Base-by-base conservation (phyloP, 2,113 vertebrate genomes). In the Crypturellus undulatus region DNA sequence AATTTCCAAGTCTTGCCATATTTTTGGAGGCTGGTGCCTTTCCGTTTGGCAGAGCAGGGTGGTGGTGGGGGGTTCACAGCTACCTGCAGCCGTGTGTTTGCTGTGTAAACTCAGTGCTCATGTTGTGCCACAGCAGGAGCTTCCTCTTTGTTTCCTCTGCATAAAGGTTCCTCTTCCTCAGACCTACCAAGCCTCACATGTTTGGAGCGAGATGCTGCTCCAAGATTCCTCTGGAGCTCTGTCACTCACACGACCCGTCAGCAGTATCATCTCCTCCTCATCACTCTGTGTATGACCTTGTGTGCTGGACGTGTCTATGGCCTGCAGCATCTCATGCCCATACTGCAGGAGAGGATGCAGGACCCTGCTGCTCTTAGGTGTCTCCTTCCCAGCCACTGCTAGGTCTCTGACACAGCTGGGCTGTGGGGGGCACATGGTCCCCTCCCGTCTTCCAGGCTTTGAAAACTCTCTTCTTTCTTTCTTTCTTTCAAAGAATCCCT, bases 231-330 rank as follows among this genome's bases (percentile, higher is more conserved):
- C 47, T 72, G 52, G 11, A 75, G n/a, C 3, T 25, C 77, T 87
- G 49, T 43, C 1, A 0, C 36, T 76, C 18, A 0, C 6, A 5
- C 1, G 47, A 1, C 15, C 19, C 9, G 4, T 25, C 0, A 0
- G 32, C 63, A 45, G 36, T 20, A 25, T 30, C 40, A 54, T 67
- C 11, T 18, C 30, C 18, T 65, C 8, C 26, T 22, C 10, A 14
- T 12, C 4, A 4, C 32, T 67, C 43, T 71, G 34, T 19, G 20
- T 20, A 47, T 19, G 47, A 68, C 34, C 19, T 85, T 16, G 6
- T 2, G 0, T 7, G 4, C 1, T 36, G 36, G 30, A 36, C 0
- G 1, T n/a, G 49, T 17, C 8, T 69, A 20, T 59, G 72, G 32
- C 15, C 20, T 77, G 24, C 14, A 38, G 54, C 4, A 40, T 20